Conservation (phyloP, 2,888 invertebrate genomes). For the Helobdella robusta region DNA sequence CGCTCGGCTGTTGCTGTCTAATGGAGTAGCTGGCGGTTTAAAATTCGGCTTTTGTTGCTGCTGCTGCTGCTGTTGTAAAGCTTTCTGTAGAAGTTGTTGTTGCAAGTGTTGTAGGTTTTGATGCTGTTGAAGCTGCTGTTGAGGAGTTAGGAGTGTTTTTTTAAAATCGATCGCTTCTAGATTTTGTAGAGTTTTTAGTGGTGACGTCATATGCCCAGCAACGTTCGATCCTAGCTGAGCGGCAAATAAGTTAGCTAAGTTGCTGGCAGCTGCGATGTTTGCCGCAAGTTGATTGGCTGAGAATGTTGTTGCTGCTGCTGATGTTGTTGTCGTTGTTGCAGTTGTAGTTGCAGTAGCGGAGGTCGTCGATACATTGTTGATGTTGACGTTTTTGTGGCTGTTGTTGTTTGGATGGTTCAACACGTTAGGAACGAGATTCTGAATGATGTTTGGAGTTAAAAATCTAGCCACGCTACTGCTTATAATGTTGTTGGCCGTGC, state of each 20-base stretch:
- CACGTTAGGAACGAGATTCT: slow-evolving; percentile 16
- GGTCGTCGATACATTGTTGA: too few species aligned
- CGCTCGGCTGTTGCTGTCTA: slow-evolving; percentile 18
- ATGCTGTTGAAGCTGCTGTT: too few species aligned
- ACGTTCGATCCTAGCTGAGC: not conserved
- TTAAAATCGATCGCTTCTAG: slow-evolving; percentile 93
- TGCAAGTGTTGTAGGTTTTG: slow-evolving; percentile 30
- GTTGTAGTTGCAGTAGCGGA: not conserved
- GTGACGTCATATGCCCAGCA: slow-evolving; percentile 53
- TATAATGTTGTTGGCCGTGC: not conserved
- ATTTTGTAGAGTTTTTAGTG: slow-evolving; percentile 76
- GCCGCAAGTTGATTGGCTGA: not conserved
- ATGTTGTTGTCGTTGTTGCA: not conserved
- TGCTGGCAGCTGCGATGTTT: slow-evolving; percentile 7
- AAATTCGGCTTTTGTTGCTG: slow-evolving; percentile 10
- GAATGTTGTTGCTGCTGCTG: not conserved
- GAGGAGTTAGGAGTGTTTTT: too few species aligned
- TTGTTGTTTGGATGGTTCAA: not conserved
- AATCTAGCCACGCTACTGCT: slow-evolving; percentile 19
- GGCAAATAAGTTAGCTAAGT: not conserved
- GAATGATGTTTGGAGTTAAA: slow-evolving; percentile 21
- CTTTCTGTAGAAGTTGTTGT: slow-evolving; percentile 19
- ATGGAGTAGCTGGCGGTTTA: not conserved
- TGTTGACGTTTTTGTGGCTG: too few species aligned
- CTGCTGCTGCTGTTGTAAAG: slow-evolving; percentile 19